These are phyloP conservation scores for Ennomos fuscantarius DNA, from an alignment of 2,888 invertebrate genomes.

Conservation along the genomic window DNA sequence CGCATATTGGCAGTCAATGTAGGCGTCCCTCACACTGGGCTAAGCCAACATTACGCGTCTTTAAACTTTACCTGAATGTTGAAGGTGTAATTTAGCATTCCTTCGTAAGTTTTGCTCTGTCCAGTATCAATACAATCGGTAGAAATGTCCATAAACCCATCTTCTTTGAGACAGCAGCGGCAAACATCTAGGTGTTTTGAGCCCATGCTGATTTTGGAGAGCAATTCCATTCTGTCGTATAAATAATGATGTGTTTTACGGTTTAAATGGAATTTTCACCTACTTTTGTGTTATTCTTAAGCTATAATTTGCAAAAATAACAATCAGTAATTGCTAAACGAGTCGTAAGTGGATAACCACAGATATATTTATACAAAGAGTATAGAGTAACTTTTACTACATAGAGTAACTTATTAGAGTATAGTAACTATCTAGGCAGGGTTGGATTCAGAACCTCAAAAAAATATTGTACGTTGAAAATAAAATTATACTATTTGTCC, in stretches of 20 bases:
- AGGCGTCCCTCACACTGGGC: too few relatives aligned
- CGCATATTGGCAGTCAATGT: too few relatives aligned
- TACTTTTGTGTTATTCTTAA: background rate
- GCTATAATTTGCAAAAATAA: background rate
- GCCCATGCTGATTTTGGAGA: slow-evolving; percentile 9
- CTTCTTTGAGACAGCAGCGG: slow-evolving; percentile 55
- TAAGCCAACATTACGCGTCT: too few relatives aligned
- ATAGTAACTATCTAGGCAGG: too few relatives aligned
- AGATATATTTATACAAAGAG: too few relatives aligned
- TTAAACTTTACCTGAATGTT: slow-evolving; percentile 53
- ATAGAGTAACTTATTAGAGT: too few relatives aligned
- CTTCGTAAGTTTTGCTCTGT: slow-evolving; percentile 49
- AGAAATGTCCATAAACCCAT: slow-evolving; percentile 47
- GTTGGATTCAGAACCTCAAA: too few relatives aligned
- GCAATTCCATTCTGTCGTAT: slow-evolving; percentile 36
- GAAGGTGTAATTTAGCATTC: slow-evolving; percentile 57
- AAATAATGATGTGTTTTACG: background rate
- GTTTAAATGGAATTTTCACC: background rate
- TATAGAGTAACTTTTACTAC: too few relatives aligned
- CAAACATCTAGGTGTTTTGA: slow-evolving; percentile 43
- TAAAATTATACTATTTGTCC: too few relatives aligned
- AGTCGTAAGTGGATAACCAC: too few relatives aligned
- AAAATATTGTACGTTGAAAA: too few relatives aligned
- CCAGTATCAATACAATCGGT: slow-evolving; percentile 46
- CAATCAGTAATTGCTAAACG: too few relatives aligned